Conservation (phyloP, 2,797 vertebrate genomes). For the Darevskia nairensis region DNA sequence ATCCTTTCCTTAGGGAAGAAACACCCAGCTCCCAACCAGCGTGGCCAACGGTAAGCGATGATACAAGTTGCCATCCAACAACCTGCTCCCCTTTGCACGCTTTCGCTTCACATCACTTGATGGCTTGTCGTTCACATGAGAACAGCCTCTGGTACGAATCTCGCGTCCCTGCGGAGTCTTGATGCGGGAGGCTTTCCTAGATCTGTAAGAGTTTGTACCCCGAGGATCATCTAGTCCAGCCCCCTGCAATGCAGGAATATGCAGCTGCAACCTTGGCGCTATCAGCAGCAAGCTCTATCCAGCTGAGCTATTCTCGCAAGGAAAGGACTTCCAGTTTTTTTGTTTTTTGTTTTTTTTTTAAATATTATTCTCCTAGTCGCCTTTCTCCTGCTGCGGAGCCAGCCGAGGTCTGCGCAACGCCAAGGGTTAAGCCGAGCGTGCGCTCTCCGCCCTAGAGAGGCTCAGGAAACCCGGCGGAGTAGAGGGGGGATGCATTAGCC, state of each 20-base stretch:
- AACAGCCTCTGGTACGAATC: background rate
- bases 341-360: too few species aligned
- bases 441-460: constrained; percentile 33
- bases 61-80: background rate
- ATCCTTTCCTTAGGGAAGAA: background rate
- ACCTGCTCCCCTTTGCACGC: background rate
- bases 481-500: constrained; percentile 4
- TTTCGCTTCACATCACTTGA: background rate
- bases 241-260: too few species aligned
- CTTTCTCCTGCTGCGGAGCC: background rate
- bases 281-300: too few species aligned
- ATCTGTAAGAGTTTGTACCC: too few species aligned
- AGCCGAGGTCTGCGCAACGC: too few species aligned
- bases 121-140: background rate
- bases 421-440: constrained; percentile 26
- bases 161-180: background rate
- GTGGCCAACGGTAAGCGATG: background rate
- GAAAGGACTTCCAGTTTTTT: background rate
- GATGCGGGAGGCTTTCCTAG: background rate
- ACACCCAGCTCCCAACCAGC: background rate
- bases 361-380: too few species aligned
- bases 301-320: background rate
- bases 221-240: too few species aligned
- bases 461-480: background rate
- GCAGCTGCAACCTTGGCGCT: too few species aligned